These are phyloP conservation scores for Cotesia vestalis DNA, from an alignment of 1,140 invertebrate species.

Conservation along the genomic window DNA sequence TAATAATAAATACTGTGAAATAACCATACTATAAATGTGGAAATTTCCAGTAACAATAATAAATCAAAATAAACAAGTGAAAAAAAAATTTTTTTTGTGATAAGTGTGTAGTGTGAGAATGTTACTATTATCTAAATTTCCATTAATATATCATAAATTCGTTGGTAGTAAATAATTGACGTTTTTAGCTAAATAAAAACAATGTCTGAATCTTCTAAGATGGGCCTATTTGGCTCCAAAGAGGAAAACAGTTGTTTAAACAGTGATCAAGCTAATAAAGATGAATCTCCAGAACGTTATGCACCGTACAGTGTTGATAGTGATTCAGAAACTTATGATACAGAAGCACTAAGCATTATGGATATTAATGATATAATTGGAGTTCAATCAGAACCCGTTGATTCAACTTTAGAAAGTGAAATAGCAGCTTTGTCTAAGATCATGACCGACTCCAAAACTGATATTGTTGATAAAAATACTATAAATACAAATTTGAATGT, in stretches of 20 bases:
- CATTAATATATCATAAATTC: constrained; percentile 8
- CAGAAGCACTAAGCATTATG: constrained; percentile 53
- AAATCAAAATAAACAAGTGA: not conserved
- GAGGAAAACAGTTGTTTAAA: constrained; percentile 42
- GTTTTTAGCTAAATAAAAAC: constrained; percentile 30
- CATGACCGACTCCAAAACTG: constrained; percentile 56
- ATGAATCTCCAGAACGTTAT: constrained; percentile 43
- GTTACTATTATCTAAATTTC: not conserved
- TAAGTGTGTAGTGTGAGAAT: constrained; percentile 7
- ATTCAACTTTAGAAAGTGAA: constrained; percentile 61
- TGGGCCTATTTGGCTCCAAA: constrained; percentile 55
- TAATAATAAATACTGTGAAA: constrained; percentile 1
- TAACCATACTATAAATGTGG: not conserved
- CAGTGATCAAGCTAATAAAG: constrained; percentile 35
- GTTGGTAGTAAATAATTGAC: not conserved
- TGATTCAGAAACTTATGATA: constrained; percentile 51
- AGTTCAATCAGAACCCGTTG: constrained; percentile 52
- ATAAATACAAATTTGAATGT: not conserved
- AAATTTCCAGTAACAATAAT: not conserved
- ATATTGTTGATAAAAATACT: constrained; percentile 9
- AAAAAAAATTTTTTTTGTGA: not conserved
- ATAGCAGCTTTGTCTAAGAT: constrained; percentile 61
- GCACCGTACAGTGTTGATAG: constrained; percentile 49
- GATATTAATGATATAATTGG: constrained; percentile 58
- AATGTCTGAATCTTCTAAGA: constrained; percentile 52